Conservation (phyloP, 2,888 invertebrate species). For the Halocaridina rubra region DNA sequence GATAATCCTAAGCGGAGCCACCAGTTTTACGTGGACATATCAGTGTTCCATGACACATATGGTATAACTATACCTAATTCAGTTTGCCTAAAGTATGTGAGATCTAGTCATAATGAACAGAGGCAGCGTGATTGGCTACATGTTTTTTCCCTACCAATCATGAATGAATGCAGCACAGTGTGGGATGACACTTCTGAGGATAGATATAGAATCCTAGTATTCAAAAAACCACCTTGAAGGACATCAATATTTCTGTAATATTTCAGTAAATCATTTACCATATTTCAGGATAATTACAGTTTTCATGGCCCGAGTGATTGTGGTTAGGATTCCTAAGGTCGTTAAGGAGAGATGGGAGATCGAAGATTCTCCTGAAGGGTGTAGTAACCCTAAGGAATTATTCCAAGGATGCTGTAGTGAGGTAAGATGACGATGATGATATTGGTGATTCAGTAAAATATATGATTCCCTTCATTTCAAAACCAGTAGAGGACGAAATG, state of each 20-base stretch:
- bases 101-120: background rate
- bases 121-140: background rate
- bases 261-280: too few species aligned
- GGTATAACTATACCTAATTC: too few species aligned
- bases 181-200: too few species aligned
- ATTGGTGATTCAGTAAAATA: background rate
- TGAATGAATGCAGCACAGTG: too few species aligned
- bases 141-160: too few species aligned
- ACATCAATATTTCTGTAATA: background rate
- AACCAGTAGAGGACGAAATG: background rate
- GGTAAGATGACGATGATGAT: background rate
- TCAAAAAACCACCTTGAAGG: background rate
- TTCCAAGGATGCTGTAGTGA: background rate
- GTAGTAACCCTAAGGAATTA: background rate
- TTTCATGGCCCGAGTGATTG: slow-evolving; percentile 6
- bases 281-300: slow-evolving; percentile 24
- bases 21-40: too few species aligned
- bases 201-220: background rate
- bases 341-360: slow-evolving; percentile 26
- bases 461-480: background rate
- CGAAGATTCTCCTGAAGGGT: slow-evolving; percentile 29
- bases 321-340: slow-evolving; percentile 23
- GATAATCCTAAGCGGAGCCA: too few species aligned
- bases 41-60: too few species aligned
- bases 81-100: too few species aligned